Evolutionary conservation across 2,888 invertebrate genomes (phyloP).

Genomic region (Epirrhoe alternata): DNA sequence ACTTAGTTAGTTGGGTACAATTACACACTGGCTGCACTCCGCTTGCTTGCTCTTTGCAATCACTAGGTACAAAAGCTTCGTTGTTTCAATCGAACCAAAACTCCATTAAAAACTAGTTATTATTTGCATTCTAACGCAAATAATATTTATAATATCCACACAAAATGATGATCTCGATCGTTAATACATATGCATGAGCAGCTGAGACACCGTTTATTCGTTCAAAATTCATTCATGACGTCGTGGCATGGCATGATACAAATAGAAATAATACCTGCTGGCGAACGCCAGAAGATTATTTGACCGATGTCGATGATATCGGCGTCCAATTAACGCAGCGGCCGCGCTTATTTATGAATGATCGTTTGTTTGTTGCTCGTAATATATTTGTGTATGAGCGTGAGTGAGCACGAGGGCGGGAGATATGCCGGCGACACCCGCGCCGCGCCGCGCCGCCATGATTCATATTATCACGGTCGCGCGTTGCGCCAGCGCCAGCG

Average conservation of each 20-base stretch:
- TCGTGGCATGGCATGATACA: constrained; percentile 33
- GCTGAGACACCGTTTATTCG: constrained; percentile 35
- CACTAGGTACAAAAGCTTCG: constrained; percentile 37
- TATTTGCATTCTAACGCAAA: constrained; percentile 41
- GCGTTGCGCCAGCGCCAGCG: constrained; percentile 37
- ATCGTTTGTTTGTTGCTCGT: constrained; percentile 60
- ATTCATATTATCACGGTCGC: constrained; percentile 51
- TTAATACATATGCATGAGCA: constrained; percentile 38
- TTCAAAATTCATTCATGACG: constrained; percentile 40
- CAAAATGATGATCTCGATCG: constrained; percentile 29
- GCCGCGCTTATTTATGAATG: constrained; percentile 72
- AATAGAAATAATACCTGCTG: constrained; percentile 34
- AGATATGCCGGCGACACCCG: constrained; percentile 30
- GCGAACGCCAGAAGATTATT: constrained; percentile 38
- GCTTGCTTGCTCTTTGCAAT: constrained; percentile 48
- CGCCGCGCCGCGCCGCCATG: constrained; percentile 36
- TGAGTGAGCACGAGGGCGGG: constrained; percentile 49
- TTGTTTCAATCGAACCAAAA: constrained; percentile 18
- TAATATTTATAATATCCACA: constrained; percentile 36
- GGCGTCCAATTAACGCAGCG: constrained; percentile 51
- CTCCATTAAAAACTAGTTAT: constrained; percentile 34
- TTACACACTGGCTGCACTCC: constrained; percentile 42
- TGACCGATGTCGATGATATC: constrained; percentile 49
- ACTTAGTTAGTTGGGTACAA: constrained; percentile 32
- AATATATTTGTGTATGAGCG: constrained; percentile 47